Conservation (phyloP, 2,797 vertebrate species). For the Gila robusta region DNA sequence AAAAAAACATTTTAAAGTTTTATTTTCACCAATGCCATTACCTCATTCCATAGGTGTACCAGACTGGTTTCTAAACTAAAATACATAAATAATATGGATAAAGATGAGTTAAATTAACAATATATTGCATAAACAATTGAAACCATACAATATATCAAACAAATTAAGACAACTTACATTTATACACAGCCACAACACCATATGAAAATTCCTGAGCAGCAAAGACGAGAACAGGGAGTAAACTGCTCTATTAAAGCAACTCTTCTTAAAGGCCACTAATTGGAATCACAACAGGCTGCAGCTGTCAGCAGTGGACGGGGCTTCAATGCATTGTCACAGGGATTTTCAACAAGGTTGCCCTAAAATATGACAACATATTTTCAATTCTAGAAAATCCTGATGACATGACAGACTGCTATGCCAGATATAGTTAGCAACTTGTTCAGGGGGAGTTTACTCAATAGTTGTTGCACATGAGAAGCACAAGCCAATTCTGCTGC, state of each 20-base stretch:
- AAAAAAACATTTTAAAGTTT: not conserved
- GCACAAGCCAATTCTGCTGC: not conserved
- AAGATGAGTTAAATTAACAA: no score
- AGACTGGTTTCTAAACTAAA: not conserved
- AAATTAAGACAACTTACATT: no score
- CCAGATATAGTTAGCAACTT: not conserved
- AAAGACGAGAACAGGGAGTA: not conserved
- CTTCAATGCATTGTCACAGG: no score
- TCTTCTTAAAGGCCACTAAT: not conserved
- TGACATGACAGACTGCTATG: not conserved
- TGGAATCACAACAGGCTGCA: not conserved
- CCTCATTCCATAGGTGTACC: not conserved
- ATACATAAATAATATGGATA: no score
- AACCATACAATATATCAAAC: no score
- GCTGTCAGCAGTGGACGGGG: not conserved
- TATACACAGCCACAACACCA: not conserved
- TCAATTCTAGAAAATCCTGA: not conserved
- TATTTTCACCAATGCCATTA: not conserved
- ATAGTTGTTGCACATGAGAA: conserved; percentile 2
- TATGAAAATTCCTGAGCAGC: not conserved
- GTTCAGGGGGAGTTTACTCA: conserved; percentile 5
- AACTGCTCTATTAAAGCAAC: not conserved
- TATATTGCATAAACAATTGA: no score
- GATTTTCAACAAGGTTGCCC: not conserved
- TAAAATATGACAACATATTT: not conserved